Conservation (phyloP, 2,888 invertebrate genomes). For the Caenorhabditis plicata region DNA sequence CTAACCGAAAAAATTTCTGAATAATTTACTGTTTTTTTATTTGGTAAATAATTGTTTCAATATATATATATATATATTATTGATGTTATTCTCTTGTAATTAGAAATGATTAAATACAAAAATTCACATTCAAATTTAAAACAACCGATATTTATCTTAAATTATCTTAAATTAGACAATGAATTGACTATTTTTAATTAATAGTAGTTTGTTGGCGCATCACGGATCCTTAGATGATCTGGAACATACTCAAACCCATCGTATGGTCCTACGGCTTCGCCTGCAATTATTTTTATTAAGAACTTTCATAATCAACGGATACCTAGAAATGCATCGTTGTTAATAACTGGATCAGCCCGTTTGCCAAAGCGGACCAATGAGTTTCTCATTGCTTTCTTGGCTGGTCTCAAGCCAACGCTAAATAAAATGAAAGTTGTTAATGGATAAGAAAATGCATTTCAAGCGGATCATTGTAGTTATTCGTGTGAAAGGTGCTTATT, state of each 20-base stretch:
- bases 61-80: no score
- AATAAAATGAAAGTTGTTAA: no score
- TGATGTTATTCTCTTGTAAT: no score
- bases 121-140: no score
- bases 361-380: constrained; percentile 62
- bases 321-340: constrained; percentile 33
- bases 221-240: constrained; percentile 22
- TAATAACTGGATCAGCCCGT: constrained; percentile 28
- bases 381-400: constrained; percentile 62
- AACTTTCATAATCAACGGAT: background rate
- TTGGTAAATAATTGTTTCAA: constrained; percentile 9
- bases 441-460: no score
- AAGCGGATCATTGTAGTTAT: no score
- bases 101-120: no score
- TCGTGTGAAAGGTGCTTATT: no score
- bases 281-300: constrained; percentile 6
- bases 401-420: constrained; percentile 46
- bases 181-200: no score
- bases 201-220: constrained; percentile 18
- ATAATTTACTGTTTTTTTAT: background rate
- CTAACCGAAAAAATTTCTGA: constrained; percentile 5
- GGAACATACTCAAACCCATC: constrained; percentile 28
- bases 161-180: no score
- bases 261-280: constrained; percentile 27
- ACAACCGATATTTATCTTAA: no score